A percentile compares a stretch with the other conserved stretches of the same genome.
Evolutionary conservation across 1,140 invertebrate genomes (phyloP).

Genomic region (Homarus americanus): DNA sequence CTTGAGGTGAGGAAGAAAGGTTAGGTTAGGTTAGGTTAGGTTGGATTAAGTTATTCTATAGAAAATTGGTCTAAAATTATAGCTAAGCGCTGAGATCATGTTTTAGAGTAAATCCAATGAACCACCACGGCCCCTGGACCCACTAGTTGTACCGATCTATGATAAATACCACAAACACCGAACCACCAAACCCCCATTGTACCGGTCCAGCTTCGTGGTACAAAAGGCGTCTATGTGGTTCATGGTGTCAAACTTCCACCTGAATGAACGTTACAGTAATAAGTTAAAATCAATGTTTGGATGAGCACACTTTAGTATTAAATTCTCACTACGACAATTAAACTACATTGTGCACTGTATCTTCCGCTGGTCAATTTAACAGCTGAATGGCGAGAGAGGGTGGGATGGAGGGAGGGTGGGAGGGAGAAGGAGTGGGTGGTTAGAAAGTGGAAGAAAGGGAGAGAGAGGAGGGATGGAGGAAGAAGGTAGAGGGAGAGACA

Average conservation of each 20-base stretch:
- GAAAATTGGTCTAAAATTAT: too few species aligned
- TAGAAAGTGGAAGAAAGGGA: background rate
- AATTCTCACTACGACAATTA: constrained; percentile 29
- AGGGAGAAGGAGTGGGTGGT: background rate
- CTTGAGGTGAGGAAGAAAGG: too few species aligned
- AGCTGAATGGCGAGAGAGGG: background rate
- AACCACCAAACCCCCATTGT: too few species aligned
- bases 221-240: too few species aligned
- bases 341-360: constrained; percentile 30
- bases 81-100: too few species aligned
- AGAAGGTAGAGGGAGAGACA: background rate
- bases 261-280: constrained; percentile 6
- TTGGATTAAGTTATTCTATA: too few species aligned
- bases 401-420: background rate
- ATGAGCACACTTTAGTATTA: constrained; percentile 40
- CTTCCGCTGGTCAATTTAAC: constrained; percentile 22
- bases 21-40: too few species aligned
- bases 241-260: constrained; percentile 9
- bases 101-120: too few species aligned
- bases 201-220: too few species aligned
- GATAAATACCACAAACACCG: too few species aligned
- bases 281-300: constrained; percentile 53
- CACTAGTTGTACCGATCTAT: too few species aligned
- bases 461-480: background rate
- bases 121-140: too few species aligned